A percentile compares a stretch with the other conserved stretches of the same genome.
These are phyloP conservation scores for Leuctra nigra DNA, from an alignment of 2,888 invertebrate genomes.

Conservation along the genomic window DNA sequence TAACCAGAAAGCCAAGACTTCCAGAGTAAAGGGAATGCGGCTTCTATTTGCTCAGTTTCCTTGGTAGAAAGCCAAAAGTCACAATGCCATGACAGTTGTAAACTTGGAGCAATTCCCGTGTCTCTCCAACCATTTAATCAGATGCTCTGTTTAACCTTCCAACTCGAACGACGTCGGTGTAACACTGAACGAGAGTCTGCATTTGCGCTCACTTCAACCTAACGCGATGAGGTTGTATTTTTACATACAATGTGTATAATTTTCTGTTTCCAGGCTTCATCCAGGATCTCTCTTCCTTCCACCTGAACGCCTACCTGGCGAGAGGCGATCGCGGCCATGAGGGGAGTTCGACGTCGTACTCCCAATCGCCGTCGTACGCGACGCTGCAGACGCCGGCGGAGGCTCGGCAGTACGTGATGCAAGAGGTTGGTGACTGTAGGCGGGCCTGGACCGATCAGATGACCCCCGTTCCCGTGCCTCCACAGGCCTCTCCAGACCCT, in stretches of 20 bases:
- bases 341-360: constrained; percentile 37
- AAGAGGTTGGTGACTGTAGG: constrained; percentile 22
- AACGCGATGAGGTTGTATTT: no score
- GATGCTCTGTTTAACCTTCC: no score
- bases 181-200: no score
- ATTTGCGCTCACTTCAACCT: no score
- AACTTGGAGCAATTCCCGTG: no score
- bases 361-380: constrained; percentile 47
- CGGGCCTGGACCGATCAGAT: constrained; percentile 16
- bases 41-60: constrained; percentile 3
- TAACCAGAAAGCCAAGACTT: neutral
- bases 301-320: constrained; percentile 69
- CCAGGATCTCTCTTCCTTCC: constrained; percentile 69
- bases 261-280: constrained; percentile 55
- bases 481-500: constrained; percentile 24
- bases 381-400: constrained; percentile 49
- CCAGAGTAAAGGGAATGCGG: neutral
- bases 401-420: constrained; percentile 34
- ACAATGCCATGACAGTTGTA: no score
- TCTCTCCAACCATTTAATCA: no score
- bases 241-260: no score
- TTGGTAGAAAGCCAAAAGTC: no score
- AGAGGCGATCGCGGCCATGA: constrained; percentile 37
- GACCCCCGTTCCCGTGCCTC: constrained; percentile 29
- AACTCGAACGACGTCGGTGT: no score